Evolutionary conservation across 1,140 invertebrate species (phyloP).

Genomic region (Drosophila sechellia): DNA sequence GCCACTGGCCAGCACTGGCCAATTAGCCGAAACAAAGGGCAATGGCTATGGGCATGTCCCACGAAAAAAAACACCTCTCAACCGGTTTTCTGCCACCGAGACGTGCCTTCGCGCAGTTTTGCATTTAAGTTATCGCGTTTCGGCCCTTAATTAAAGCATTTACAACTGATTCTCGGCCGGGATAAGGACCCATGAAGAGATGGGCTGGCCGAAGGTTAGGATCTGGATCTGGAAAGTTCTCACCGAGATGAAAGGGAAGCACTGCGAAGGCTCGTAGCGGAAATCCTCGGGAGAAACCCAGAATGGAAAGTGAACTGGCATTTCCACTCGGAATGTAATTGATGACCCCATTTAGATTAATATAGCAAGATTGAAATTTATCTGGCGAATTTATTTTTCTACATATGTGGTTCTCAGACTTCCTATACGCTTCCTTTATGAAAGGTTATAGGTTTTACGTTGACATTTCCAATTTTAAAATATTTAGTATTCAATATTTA

Average conservation of each 20-base stretch:
- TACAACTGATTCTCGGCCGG: conserved; percentile 64
- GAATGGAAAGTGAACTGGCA: conserved; percentile 17
- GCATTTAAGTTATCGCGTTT: conserved; percentile 71
- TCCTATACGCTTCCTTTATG: neutral
- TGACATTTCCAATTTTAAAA: neutral
- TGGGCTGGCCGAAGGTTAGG: conserved; percentile 42
- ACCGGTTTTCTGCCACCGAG: conserved; percentile 52
- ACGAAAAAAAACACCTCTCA: conserved; percentile 29
- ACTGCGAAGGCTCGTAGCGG: conserved; percentile 15
- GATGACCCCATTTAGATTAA: conserved; percentile 2
- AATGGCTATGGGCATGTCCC: conserved; percentile 42
- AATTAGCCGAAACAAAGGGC: conserved; percentile 57
- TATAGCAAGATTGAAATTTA: neutral
- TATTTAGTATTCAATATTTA: neutral
- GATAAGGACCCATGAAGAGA: conserved; percentile 47
- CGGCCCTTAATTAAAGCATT: conserved; percentile 72
- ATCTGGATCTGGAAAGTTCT: conserved; percentile 38
- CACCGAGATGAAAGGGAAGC: conserved; percentile 36
- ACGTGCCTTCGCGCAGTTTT: conserved; percentile 71
- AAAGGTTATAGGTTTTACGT: too few species aligned
- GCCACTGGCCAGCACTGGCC: conserved; percentile 15
- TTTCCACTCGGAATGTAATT: neutral
- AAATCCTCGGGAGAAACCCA: conserved; percentile 50
- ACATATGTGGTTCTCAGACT: neutral
- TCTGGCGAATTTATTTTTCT: neutral